phyloP scores from a whole-genome alignment of 1,140 invertebrate genomes.

The Cotesia vestalis region DNA sequence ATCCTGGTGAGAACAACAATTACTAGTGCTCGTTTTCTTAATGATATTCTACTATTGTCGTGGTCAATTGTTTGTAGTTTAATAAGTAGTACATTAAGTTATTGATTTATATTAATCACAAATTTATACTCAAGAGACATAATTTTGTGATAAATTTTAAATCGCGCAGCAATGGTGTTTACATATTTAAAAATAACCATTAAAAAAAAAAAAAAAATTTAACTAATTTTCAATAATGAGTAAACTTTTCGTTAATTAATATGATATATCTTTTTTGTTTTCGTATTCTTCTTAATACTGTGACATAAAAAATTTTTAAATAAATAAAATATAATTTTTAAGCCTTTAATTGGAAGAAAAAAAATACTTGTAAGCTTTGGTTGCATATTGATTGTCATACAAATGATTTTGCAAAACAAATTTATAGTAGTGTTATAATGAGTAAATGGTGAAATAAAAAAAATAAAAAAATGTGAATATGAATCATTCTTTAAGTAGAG shows the following conservation, averaged over 20 bases:
- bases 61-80: conserved; percentile 21
- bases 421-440: conserved; percentile 21
- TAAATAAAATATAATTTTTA: conserved; percentile 1
- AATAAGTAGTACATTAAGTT: conserved; percentile 19
- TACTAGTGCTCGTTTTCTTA: neutral
- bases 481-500: conserved; percentile 43
- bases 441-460: conserved; percentile 5
- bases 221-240: neutral
- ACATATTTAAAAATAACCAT: neutral
- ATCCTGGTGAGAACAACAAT: neutral
- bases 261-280: neutral
- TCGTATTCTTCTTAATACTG: neutral
- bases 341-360: neutral
- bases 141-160: conserved; percentile 4
- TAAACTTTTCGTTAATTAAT: conserved; percentile 4
- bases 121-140: conserved; percentile 1
- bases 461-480: conserved; percentile 32
- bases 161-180: neutral
- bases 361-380: neutral
- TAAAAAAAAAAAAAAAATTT: neutral
- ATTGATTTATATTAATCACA: conserved; percentile 22
- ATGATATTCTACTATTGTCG: conserved; percentile 25
- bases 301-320: neutral
- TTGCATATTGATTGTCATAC: conserved; percentile 2
- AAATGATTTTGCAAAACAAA: conserved; percentile 16